Evolutionary conservation across 1,140 invertebrate genomes (phyloP).

Genomic region (Formica selysi): DNA sequence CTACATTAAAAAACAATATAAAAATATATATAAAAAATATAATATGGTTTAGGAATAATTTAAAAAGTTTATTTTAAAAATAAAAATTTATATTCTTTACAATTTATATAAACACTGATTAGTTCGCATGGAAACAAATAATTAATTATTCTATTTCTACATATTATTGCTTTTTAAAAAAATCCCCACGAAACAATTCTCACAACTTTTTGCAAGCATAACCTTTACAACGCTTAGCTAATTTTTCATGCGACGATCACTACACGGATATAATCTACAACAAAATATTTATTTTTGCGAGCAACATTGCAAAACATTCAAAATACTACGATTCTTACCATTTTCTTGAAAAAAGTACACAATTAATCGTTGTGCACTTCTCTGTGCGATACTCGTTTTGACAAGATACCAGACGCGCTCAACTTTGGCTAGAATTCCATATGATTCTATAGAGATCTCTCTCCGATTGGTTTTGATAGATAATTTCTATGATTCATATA

Average conservation of each 20-base stretch:
- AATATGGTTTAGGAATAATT: not conserved
- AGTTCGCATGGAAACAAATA: not conserved
- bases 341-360: conserved; percentile 54
- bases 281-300: conserved; percentile 14
- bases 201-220: conserved; percentile 34
- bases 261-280: not conserved
- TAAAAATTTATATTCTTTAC: not conserved
- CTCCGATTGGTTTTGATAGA: too few relatives aligned
- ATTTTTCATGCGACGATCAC: conserved; percentile 14
- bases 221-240: conserved; percentile 56
- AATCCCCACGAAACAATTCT: conserved; percentile 7
- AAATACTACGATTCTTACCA: conserved; percentile 61
- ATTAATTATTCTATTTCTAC: not conserved
- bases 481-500: too few relatives aligned
- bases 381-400: not conserved
- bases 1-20: not conserved
- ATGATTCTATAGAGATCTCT: not conserved
- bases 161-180: not conserved
- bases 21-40: too few relatives aligned
- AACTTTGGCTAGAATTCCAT: conserved; percentile 11
- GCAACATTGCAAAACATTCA: conserved; percentile 43
- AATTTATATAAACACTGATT: not conserved
- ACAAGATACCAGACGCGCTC: conserved; percentile 16
- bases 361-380: conserved; percentile 20
- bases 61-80: not conserved